phyloP scores from a whole-genome alignment of 2,797 vertebrate genomes.

The Liparis tanakae region DNA sequence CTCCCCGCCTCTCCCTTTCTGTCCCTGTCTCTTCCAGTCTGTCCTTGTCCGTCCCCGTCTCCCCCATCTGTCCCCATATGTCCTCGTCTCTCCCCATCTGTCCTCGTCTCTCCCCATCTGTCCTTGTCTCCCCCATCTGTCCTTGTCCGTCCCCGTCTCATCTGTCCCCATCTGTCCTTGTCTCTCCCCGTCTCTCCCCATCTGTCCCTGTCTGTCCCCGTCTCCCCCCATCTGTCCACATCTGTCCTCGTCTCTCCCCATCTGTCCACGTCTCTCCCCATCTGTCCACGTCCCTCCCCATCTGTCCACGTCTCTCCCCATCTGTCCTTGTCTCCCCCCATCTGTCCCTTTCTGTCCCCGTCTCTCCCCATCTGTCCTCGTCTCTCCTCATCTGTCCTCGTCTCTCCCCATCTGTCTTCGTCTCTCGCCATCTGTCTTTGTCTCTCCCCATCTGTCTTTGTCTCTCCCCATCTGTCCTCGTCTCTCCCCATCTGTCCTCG shows the following conservation, averaged over 20 bases:
- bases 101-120: conserved; percentile 31
- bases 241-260: background rate
- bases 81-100: conserved; percentile 23
- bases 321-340: too few relatives aligned
- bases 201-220: conserved; percentile 27
- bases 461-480: conserved; percentile 20
- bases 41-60: conserved; percentile 31
- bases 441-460: conserved; percentile 10
- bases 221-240: too few relatives aligned
- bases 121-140: conserved; percentile 40
- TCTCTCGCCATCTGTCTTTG: too few relatives aligned
- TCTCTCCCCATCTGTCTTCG: conserved; percentile 34
- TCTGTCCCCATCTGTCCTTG: conserved; percentile 38
- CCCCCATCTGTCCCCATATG: conserved; percentile 36
- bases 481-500: background rate
- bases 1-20: conserved; percentile 31
- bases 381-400: conserved; percentile 24
- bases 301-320: too few relatives aligned
- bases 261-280: background rate
- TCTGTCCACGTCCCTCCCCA: too few relatives aligned
- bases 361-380: conserved; percentile 11
- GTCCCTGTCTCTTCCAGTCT: conserved; percentile 13
- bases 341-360: too few relatives aligned
- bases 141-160: too few relatives aligned
- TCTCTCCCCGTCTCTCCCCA: background rate